A percentile compares a stretch with the other conserved stretches of the same genome.
Evolutionary conservation across 2,888 invertebrate species (phyloP).

Genomic region (Gymnocheta viridis): DNA sequence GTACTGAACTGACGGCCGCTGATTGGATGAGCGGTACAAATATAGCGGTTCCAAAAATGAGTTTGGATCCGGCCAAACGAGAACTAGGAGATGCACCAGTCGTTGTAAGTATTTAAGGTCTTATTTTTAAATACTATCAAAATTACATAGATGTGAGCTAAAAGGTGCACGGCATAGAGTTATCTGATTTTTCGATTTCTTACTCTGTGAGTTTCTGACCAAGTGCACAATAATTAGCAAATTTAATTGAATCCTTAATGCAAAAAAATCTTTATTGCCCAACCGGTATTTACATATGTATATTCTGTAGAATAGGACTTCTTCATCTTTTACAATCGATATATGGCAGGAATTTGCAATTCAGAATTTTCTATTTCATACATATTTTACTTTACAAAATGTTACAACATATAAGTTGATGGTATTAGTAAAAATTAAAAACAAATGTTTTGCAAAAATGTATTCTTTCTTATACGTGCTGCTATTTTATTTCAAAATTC

Average conservation of each 20-base stretch:
- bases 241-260: no score
- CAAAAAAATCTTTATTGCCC: no score
- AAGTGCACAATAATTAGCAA: no score
- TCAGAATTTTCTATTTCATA: neutral
- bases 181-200: no score
- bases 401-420: neutral
- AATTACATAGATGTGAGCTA: no score
- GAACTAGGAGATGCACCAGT: constrained; percentile 85
- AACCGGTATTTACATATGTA: no score
- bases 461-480: constrained; percentile 21
- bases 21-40: constrained; percentile 92
- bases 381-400: neutral
- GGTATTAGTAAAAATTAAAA: neutral
- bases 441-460: constrained; percentile 5
- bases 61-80: constrained; percentile 90
- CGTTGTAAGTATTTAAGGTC: constrained; percentile 82
- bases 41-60: constrained; percentile 90
- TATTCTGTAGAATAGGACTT: no score
- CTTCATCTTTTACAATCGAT: no score
- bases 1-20: constrained; percentile 89
- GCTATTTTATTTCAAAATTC: neutral
- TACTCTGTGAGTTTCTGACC: no score
- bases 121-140: neutral
- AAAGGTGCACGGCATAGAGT: no score
- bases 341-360: no score